Conservation (phyloP, 2,888 invertebrate species). For the Platycheirus albimanus region DNA sequence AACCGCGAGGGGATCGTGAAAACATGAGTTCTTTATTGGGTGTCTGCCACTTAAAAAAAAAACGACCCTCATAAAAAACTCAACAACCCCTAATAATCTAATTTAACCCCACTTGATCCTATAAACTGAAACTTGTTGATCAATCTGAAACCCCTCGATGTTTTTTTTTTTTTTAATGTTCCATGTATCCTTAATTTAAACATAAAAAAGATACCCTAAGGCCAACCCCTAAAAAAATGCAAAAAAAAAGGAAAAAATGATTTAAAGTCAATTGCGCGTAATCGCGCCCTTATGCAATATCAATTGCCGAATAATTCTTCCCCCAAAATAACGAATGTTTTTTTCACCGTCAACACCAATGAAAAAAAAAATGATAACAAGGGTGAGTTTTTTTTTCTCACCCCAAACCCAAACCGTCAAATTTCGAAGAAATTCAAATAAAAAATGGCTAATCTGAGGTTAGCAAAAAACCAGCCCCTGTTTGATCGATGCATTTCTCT, state of each 20-base stretch:
- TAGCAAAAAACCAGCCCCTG: slow-evolving; percentile 44
- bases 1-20: slow-evolving; percentile 58
- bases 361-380: slow-evolving; percentile 53
- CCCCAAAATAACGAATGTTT: slow-evolving; percentile 31
- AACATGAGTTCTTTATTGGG: slow-evolving; percentile 57
- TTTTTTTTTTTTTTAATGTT: slow-evolving; percentile 12
- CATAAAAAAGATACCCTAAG: slow-evolving; percentile 49
- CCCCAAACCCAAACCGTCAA: slow-evolving; percentile 16
- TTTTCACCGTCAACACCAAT: slow-evolving; percentile 34
- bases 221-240: slow-evolving; percentile 57
- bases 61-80: slow-evolving; percentile 56
- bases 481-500: slow-evolving; percentile 28
- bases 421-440: slow-evolving; percentile 20
- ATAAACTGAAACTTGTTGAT: slow-evolving; percentile 64
- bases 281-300: slow-evolving; percentile 71
- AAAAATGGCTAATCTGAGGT: slow-evolving; percentile 73
- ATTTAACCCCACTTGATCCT: slow-evolving; percentile 69
- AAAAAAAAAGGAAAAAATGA: slow-evolving; percentile 13
- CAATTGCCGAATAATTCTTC: slow-evolving; percentile 41
- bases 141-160: slow-evolving; percentile 39
- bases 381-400: slow-evolving; percentile 31
- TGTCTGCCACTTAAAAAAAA: slow-evolving; percentile 38
- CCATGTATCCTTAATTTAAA: slow-evolving; percentile 37
- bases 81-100: slow-evolving; percentile 45
- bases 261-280: slow-evolving; percentile 67